Percentiles rank a stretch among this genome's conserved stretches.
phyloP scores from a whole-genome alignment of 2,113 vertebrate species.

The Gallinago media region DNA sequence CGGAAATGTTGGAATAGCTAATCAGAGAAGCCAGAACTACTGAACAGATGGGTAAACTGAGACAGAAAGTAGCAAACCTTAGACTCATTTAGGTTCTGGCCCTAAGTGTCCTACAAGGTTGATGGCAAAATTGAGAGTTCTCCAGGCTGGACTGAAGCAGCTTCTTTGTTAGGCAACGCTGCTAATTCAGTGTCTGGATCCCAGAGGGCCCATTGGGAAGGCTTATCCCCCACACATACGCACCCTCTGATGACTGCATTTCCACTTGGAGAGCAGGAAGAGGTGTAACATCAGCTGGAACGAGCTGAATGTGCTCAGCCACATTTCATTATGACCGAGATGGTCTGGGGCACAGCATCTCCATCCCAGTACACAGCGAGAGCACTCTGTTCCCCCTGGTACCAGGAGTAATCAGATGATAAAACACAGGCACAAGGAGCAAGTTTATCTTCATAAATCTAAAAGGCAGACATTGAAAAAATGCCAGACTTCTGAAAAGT shows the following conservation, averaged over 20 bases:
- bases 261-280: constrained; percentile 23
- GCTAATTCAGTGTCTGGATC: background rate
- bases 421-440: constrained; percentile 32
- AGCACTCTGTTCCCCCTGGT: constrained; percentile 21
- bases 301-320: constrained; percentile 9
- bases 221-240: background rate
- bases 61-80: background rate
- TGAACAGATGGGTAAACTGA: background rate
- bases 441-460: constrained; percentile 27
- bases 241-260: constrained; percentile 33
- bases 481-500: constrained; percentile 26
- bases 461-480: constrained; percentile 22
- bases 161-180: background rate
- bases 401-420: background rate
- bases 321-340: background rate
- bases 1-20: background rate
- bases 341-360: background rate
- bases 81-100: background rate
- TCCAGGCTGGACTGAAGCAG: background rate
- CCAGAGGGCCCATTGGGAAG: background rate
- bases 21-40: background rate
- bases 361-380: background rate
- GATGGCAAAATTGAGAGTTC: background rate
- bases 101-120: background rate
- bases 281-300: constrained; percentile 1